Base-by-base conservation (phyloP, 2,888 invertebrate genomes). In the Nebria brevicollis region DNA sequence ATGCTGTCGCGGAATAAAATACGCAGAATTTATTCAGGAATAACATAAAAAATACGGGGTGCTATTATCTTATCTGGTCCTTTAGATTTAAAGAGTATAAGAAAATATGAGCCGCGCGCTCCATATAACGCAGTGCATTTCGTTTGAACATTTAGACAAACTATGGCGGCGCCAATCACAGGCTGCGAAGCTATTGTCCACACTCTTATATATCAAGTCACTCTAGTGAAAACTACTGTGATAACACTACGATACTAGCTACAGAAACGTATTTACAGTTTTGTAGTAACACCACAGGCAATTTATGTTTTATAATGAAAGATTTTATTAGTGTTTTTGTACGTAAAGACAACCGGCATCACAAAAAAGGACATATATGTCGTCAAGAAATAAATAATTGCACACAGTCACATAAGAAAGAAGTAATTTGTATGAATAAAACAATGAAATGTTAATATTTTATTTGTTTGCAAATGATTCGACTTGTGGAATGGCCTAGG, bases 401-500 rank as follows among this genome's bases (percentile, higher is more conserved):
- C 74, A 80, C 80, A 54, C 54, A 54, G 54, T 54, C 54, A 54
- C 54, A 54, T 7, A 54, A 54, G 54, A 54, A 54, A 54, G 54
- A 70, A 74, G 66, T 20, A 43, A 81, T 77, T 34, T 1, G 73
- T 77, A 77, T 77, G 81, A 81, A 81, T 81, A 81, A 81, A 81
- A 81, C 81, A 81, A 81, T 81, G 72, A 81, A 80, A 81, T 81
- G 73, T 81, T 81, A 81, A 81, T 81, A 81, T 77, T 81, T 81
- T 81, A 81, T 81, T 81, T 81, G 81, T 81, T 81, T 81, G 81
- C 81, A 81, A 81, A 81, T 81, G 81, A 81, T 76, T 81, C 72
- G 81, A 81, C 77, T 81, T 72, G 81, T 81, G 81, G 81, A 77
- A 81, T 81, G 81, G 81, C 72, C 81, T 81, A 81, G 73, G 81